These are phyloP conservation scores for Drosophila neoperkinsi DNA, from an alignment of 2,888 invertebrate species.

Conservation along the genomic window DNA sequence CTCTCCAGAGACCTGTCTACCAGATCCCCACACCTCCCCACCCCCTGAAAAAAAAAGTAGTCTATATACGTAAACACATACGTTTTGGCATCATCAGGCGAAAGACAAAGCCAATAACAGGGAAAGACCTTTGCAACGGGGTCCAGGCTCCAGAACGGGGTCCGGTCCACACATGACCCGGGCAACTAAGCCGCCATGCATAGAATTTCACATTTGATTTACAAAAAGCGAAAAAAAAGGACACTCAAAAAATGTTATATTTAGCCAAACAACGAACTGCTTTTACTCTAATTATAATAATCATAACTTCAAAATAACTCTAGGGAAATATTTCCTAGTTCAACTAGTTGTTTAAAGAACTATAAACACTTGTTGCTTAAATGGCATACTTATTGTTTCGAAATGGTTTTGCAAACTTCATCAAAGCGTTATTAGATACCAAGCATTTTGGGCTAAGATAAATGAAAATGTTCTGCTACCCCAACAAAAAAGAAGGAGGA, in stretches of 20 bases:
- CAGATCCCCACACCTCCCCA: background rate
- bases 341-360: background rate
- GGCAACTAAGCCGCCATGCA: constrained; percentile 59
- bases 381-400: background rate
- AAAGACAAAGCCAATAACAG: constrained; percentile 49
- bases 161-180: constrained; percentile 19
- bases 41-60: constrained; percentile 7
- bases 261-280: constrained; percentile 15
- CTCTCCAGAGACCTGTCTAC: constrained; percentile 58
- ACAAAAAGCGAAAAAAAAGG: constrained; percentile 11
- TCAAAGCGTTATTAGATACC: constrained; percentile 10
- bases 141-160: constrained; percentile 8
- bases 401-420: background rate
- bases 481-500: constrained; percentile 13
- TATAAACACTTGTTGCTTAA: background rate
- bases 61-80: constrained; percentile 7
- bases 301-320: background rate
- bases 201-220: constrained; percentile 71
- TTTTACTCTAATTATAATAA: constrained; percentile 26
- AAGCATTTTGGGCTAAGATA: constrained; percentile 4
- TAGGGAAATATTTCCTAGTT: rapidly evolving
- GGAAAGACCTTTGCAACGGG: constrained; percentile 23
- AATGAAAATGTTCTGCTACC: constrained; percentile 35
- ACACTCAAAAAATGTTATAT: background rate
- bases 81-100: constrained; percentile 17